These are phyloP conservation scores for Drosophila varians DNA, from an alignment of 1,140 invertebrate species.

Conservation along the genomic window DNA sequence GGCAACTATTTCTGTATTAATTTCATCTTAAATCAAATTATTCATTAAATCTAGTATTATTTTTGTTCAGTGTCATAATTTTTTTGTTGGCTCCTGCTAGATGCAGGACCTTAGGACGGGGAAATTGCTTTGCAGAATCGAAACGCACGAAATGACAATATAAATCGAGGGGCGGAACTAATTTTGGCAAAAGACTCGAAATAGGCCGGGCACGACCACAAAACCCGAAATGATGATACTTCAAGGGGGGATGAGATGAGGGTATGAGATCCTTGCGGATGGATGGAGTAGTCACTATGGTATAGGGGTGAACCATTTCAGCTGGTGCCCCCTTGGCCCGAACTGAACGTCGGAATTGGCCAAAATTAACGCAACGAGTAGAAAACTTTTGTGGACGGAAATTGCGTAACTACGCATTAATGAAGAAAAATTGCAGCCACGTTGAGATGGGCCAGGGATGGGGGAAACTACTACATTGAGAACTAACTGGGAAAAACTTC, in stretches of 20 bases:
- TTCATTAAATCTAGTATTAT: too few relatives aligned
- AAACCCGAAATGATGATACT: constrained; percentile 71
- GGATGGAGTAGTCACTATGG: not conserved
- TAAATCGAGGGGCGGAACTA: constrained; percentile 81
- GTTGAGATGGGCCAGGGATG: not conserved
- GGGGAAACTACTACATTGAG: constrained; percentile 21
- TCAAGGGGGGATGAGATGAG: constrained; percentile 20
- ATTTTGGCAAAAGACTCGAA: constrained; percentile 80
- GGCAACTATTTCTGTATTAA: not conserved
- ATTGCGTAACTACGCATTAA: constrained; percentile 79
- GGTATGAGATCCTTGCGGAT: too few relatives aligned
- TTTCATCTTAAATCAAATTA: too few relatives aligned
- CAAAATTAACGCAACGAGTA: constrained; percentile 73
- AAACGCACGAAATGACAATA: constrained; percentile 82
- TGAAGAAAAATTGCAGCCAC: constrained; percentile 72
- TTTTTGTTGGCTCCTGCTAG: not conserved
- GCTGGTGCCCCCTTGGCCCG: constrained; percentile 15
- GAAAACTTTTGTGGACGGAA: constrained; percentile 69
- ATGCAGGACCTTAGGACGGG: constrained; percentile 21
- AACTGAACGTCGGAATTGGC: constrained; percentile 57
- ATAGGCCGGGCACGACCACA: constrained; percentile 69
- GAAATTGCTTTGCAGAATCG: constrained; percentile 81
- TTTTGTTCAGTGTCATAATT: not conserved
- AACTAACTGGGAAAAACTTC: constrained; percentile 38
- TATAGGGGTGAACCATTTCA: constrained; percentile 34